Conservation (phyloP, 2,797 vertebrate species). For the Cichlasoma orientale region DNA sequence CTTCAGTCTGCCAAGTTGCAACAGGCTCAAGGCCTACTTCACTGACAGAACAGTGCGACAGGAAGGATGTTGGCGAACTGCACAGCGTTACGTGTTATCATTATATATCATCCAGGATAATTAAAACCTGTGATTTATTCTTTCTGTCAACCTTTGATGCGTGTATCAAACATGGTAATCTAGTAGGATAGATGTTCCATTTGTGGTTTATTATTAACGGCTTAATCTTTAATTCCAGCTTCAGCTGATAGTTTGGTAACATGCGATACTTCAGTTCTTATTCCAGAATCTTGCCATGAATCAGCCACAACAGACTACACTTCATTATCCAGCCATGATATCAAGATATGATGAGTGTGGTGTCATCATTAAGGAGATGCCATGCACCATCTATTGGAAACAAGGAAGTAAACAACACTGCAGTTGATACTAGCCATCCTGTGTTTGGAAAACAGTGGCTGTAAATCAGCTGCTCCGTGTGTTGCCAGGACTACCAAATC, state of each 20-base stretch:
- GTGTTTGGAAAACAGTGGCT: not conserved
- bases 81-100: not conserved
- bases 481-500: not conserved
- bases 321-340: too few species aligned
- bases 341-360: too few species aligned
- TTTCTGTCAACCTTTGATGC: not conserved
- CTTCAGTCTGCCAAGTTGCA: conserved; percentile 37
- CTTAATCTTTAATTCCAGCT: not conserved
- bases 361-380: too few species aligned
- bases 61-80: conserved; percentile 29
- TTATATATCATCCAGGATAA: not conserved
- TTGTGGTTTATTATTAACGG: not conserved
- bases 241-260: not conserved
- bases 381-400: too few species aligned
- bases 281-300: not conserved
- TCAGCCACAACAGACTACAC: too few species aligned
- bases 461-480: not conserved
- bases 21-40: conserved; percentile 23
- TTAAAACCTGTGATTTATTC: not conserved
- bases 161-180: not conserved
- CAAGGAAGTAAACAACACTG: not conserved
- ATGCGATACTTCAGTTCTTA: not conserved
- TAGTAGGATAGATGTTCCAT: not conserved
- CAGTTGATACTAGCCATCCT: not conserved
- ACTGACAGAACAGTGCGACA: conserved; percentile 16